Conservation (phyloP, 1,140 invertebrate species). For the Patella vulgata region DNA sequence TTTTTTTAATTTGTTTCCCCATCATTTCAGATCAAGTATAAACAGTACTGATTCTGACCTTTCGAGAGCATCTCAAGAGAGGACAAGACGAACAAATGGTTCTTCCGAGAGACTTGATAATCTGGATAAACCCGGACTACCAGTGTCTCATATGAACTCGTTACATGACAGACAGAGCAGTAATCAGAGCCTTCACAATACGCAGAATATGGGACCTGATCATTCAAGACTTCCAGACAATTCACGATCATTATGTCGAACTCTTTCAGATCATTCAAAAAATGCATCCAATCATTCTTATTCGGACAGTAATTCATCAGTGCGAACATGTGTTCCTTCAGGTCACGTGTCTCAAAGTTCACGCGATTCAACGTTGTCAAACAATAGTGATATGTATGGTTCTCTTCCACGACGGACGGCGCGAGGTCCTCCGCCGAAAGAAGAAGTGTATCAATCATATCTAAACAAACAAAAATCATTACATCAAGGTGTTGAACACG, state of each 20-base stretch:
- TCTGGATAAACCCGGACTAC: no score
- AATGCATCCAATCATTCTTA: constrained; percentile 6
- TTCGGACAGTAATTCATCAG: constrained; percentile 11
- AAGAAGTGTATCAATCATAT: constrained; percentile 37
- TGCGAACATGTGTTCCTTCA: background rate
- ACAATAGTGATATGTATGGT: constrained; percentile 37
- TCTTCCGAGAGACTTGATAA: background rate
- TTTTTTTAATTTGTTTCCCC: no score
- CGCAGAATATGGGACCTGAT: background rate
- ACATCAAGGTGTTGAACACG: constrained; percentile 14
- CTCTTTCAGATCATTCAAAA: constrained; percentile 11
- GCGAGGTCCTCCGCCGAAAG: constrained; percentile 14
- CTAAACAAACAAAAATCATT: constrained; percentile 37
- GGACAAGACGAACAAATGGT: background rate
- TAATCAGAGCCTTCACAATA: background rate
- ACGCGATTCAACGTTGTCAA: constrained; percentile 8
- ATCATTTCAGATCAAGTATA: constrained; percentile 30
- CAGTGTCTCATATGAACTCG: no score
- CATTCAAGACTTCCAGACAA: background rate
- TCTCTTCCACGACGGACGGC: constrained; percentile 36
- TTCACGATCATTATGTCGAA: constrained; percentile 1
- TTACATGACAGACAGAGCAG: background rate
- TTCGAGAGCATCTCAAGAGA: background rate
- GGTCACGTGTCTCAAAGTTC: constrained; percentile 26
- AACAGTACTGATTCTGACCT: constrained; percentile 40